Evolutionary conservation across 2,888 invertebrate genomes (phyloP).

Genomic region (Callimorpha dominula): DNA sequence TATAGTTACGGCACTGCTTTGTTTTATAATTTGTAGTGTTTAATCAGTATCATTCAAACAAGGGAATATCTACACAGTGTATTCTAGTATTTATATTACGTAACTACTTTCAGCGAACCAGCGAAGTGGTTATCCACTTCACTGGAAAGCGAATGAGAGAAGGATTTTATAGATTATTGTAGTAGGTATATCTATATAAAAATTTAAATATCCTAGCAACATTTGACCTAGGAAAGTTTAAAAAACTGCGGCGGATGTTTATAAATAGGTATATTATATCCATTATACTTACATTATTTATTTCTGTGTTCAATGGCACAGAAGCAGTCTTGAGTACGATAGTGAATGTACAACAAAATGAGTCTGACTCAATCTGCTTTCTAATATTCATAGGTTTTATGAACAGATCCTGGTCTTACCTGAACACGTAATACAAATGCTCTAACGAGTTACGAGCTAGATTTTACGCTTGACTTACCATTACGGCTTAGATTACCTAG

Average conservation of each 20-base stretch:
- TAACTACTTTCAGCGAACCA: neutral
- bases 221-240: no score
- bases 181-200: no score
- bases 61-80: neutral
- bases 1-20: no score
- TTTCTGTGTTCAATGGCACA: neutral
- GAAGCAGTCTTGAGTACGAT: neutral
- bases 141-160: no score
- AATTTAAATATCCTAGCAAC: no score
- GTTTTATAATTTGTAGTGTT: no score
- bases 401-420: neutral
- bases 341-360: neutral
- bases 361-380: neutral
- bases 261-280: no score
- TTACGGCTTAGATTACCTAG: constrained; percentile 8
- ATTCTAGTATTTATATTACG: neutral
- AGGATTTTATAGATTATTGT: no score
- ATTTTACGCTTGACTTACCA: constrained; percentile 1
- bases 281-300: no score
- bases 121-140: no score
- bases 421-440: neutral
- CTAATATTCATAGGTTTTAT: neutral
- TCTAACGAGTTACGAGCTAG: neutral
- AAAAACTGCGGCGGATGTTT: no score
- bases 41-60: neutral